A percentile compares a stretch with the other conserved stretches of the same genome.
Conservation (phyloP, 2,888 invertebrate species). For the Ptychoptera contaminata region DNA sequence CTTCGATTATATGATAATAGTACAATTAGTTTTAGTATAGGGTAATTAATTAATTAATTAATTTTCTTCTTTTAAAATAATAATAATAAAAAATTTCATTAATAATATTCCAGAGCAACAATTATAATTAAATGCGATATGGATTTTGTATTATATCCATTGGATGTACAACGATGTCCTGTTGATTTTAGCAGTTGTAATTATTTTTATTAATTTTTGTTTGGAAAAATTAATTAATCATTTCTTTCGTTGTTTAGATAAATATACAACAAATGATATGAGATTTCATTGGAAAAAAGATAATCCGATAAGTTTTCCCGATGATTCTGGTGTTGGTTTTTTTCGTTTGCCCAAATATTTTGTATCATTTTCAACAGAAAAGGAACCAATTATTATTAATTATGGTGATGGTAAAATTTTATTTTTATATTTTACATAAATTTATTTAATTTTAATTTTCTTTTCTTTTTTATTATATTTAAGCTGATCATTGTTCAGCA, state of each 20-base stretch:
- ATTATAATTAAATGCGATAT: slow-evolving; percentile 49
- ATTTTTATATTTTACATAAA: not conserved
- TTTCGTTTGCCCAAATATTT: slow-evolving; percentile 48
- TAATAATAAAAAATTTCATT: no score
- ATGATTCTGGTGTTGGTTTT: slow-evolving; percentile 35
- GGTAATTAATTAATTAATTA: slow-evolving; percentile 32
- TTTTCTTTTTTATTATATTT: not conserved
- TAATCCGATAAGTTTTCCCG: slow-evolving; percentile 35
- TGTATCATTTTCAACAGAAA: slow-evolving; percentile 43
- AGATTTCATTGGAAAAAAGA: slow-evolving; percentile 46
- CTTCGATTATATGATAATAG: slow-evolving; percentile 42
- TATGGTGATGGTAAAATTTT: slow-evolving; percentile 44
- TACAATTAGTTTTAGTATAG: slow-evolving; percentile 47
- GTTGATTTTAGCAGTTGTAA: slow-evolving; percentile 50
- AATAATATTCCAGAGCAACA: slow-evolving; percentile 43
- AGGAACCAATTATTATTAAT: slow-evolving; percentile 42
- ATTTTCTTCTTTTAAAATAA: slow-evolving; percentile 8
- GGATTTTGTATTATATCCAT: slow-evolving; percentile 46
- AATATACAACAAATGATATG: slow-evolving; percentile 42
- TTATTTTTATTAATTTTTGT: slow-evolving; percentile 19
- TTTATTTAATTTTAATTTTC: not conserved
- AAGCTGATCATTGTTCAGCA: slow-evolving; percentile 44
- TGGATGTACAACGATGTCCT: slow-evolving; percentile 46
- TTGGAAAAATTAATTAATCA: slow-evolving; percentile 2
- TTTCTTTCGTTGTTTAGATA: slow-evolving; percentile 28